Evolutionary conservation across 2,797 vertebrate species (phyloP), one percentile per base, ranked within the genome.

Genomic region (Schizopygopsis malacanthus): DNA sequence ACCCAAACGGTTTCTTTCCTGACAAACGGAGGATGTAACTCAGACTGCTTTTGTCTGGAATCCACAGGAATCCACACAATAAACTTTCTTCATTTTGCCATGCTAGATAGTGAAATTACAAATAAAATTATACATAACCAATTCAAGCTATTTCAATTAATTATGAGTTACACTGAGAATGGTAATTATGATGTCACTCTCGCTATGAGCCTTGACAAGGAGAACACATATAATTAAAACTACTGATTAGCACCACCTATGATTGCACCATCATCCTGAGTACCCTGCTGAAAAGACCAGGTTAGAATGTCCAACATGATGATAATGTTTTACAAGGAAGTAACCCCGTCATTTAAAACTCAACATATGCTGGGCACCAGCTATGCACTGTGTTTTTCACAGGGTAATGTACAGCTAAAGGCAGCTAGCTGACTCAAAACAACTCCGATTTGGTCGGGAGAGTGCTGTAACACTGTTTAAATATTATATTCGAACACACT

Each of bases 11-110:
- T 79, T 59, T 61, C n/a, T 63, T 63, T 79, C 61, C 41, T 79
- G 59, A 79, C 59, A 67, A 80, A 80, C 33, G 28, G 43, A 50
- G 43, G 61, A 80, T 80, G 43, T 80, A 67, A 20, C 6, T 15
- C 28, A 3, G n/a, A 6, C 37, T 65, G 63, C 63, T 69, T 67
- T 69, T 39, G 65, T 39, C 33, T 69, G 33, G 33, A 69, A 39
- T 69, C 65, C 16, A 61, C 22, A 33, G 39, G 9, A 33, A 80
- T 80, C 13, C 25, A 61, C 37, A 25, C 45, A 65, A 45, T 13
- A 63, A 16, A 45, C 59, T 4, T 61, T 33, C 12, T 65, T 69
- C 39, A 69, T 4, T 76, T 59, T 8, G 6, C 6, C 3, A 7
- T 9, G 12, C 22, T 4, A 54, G 71, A 20, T 76, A 20, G 7